Conservation (phyloP, 2,797 vertebrate species). For the Gymnoscopelus microlampas region DNA sequence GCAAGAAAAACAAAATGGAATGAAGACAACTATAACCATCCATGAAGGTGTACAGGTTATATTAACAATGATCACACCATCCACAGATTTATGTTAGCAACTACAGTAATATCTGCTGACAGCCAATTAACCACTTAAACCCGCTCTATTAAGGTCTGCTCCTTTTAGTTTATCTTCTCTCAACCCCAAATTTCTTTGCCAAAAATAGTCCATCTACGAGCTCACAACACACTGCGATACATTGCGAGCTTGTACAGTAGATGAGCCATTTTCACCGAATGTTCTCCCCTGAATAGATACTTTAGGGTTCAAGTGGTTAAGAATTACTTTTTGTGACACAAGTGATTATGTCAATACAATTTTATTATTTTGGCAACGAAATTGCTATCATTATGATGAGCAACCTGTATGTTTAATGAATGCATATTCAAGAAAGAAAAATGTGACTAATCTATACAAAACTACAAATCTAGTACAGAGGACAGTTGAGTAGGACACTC, state of each 20-base stretch:
- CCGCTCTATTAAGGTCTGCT: too few species aligned
- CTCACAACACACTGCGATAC: too few species aligned
- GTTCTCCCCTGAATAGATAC: too few species aligned
- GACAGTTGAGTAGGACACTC: conserved; percentile 27
- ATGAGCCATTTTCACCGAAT: too few species aligned
- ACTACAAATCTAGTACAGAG: conserved; percentile 27
- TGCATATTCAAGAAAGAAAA: conserved; percentile 56
- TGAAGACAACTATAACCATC: conserved; percentile 11
- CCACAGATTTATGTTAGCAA: background rate
- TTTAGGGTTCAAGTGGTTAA: background rate
- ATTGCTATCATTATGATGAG: background rate
- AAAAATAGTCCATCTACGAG: too few species aligned
- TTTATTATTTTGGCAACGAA: background rate
- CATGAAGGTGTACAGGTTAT: background rate
- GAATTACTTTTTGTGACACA: background rate
- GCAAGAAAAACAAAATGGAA: conserved; percentile 14
- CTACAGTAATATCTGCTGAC: background rate
- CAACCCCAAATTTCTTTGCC: too few species aligned
- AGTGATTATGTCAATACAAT: conserved; percentile 20
- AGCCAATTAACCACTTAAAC: too few species aligned
- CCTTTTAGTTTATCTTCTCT: too few species aligned
- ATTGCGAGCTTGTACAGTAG: too few species aligned
- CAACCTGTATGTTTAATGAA: conserved; percentile 33
- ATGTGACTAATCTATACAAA: conserved; percentile 34
- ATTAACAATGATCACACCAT: background rate